A percentile compares a stretch with the other conserved stretches of the same genome.
These are phyloP conservation scores for Cinclus cinclus DNA, from an alignment of 2,113 vertebrate species.

Conservation along the genomic window DNA sequence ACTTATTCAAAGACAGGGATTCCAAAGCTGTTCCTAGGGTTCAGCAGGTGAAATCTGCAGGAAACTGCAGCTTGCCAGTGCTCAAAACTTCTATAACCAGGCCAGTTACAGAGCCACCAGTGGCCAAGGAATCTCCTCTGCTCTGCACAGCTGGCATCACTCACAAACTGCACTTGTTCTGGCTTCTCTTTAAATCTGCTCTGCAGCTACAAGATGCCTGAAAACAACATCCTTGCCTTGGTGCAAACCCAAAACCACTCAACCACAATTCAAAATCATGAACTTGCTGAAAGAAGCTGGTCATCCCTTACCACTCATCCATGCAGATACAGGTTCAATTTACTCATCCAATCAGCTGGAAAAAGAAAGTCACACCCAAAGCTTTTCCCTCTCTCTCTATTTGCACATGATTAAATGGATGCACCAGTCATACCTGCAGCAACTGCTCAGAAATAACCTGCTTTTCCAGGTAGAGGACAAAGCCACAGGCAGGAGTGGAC, in stretches of 20 bases:
- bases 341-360: neutral
- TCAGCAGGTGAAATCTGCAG: neutral
- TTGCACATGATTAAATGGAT: neutral
- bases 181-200: neutral
- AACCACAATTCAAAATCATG: neutral
- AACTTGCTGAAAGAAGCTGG: neutral
- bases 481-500: rapidly evolving
- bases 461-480: neutral
- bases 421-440: neutral
- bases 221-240: neutral
- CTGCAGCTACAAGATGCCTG: neutral
- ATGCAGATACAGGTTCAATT: neutral
- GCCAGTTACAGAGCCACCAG: neutral
- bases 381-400: neutral
- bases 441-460: neutral
- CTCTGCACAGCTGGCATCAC: neutral
- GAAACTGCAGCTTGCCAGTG: neutral
- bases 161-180: neutral
- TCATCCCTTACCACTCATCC: neutral
- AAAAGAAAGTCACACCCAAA: neutral
- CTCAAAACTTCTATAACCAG: neutral
- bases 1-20: neutral
- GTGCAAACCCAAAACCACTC: neutral
- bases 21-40: neutral
- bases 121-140: neutral